Conservation (phyloP, 2,797 vertebrate genomes). For the Lutjanus campechanus region DNA sequence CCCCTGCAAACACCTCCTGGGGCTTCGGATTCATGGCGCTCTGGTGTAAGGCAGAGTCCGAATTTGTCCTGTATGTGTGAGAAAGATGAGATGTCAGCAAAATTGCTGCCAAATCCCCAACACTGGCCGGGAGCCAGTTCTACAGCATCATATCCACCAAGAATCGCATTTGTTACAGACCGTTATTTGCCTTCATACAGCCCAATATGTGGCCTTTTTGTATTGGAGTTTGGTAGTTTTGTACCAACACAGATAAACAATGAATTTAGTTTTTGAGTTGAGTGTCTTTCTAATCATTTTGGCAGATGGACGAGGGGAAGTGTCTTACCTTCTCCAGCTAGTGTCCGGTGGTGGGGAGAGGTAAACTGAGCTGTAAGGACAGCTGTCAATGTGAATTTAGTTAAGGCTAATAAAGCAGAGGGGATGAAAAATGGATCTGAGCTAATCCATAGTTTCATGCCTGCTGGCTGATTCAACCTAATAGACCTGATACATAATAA, state of each 20-base stretch:
- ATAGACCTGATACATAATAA: slow-evolving; percentile 38
- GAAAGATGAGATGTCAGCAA: slow-evolving; percentile 66
- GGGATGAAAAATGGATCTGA: slow-evolving; percentile 43
- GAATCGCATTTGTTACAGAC: slow-evolving; percentile 5
- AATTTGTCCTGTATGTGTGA: slow-evolving; percentile 92
- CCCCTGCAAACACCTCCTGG: slow-evolving; percentile 91
- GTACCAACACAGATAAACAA: background rate
- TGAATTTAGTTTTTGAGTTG: background rate
- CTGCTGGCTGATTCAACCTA: slow-evolving; percentile 20
- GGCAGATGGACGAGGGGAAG: slow-evolving; percentile 25
- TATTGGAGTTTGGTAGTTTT: background rate
- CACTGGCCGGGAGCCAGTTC: slow-evolving; percentile 8
- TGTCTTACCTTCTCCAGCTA: slow-evolving; percentile 97
- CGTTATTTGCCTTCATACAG: background rate
- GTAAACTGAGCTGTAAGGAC: slow-evolving; percentile 96
- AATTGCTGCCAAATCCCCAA: slow-evolving; percentile 30
- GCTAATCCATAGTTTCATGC: slow-evolving; percentile 45
- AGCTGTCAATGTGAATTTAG: slow-evolving; percentile 94
- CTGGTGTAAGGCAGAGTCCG: slow-evolving; percentile 98
- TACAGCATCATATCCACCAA: slow-evolving; percentile 13
- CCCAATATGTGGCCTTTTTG: background rate
- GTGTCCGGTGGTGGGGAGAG: slow-evolving; percentile 97
- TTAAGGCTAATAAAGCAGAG: slow-evolving; percentile 86
- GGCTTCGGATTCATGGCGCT: slow-evolving; percentile 94
- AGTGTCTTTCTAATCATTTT: slow-evolving; percentile 31